A percentile compares a stretch with the other conserved stretches of the same genome.
Evolutionary conservation across 2,888 invertebrate genomes (phyloP).

Genomic region (Drosophila emarginata): DNA sequence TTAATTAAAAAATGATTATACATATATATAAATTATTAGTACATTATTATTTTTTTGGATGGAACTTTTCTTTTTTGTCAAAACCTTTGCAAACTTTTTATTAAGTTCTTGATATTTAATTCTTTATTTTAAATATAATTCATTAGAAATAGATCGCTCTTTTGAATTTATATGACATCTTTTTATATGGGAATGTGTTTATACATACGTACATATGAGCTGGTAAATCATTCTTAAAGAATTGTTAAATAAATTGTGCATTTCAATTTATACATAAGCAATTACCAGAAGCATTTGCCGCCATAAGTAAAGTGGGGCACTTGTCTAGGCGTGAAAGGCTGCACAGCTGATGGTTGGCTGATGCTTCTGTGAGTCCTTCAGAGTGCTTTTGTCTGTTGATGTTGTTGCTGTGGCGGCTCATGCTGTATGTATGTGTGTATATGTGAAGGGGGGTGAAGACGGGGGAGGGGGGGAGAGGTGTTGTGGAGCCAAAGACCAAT

Average conservation of each 20-base stretch:
- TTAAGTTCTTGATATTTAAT: too few species aligned
- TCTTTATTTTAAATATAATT: too few species aligned
- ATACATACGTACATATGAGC: not conserved
- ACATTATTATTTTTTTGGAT: too few species aligned
- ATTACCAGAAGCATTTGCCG: slow-evolving; percentile 40
- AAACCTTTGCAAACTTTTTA: too few species aligned
- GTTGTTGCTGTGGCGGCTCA: slow-evolving; percentile 8
- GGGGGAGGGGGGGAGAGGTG: too few species aligned
- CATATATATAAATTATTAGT: too few species aligned
- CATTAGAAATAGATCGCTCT: too few species aligned
- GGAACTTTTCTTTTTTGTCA: too few species aligned
- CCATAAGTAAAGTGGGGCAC: slow-evolving; percentile 31
- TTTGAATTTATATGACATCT: too few species aligned
- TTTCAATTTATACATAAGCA: slow-evolving; percentile 55
- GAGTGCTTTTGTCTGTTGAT: slow-evolving; percentile 34
- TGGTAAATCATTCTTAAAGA: not conserved
- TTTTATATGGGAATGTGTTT: too few species aligned
- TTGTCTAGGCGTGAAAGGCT: slow-evolving; percentile 54
- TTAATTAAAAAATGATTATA: too few species aligned
- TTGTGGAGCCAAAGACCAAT: slow-evolving; percentile 58
- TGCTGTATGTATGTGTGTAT: slow-evolving; percentile 6
- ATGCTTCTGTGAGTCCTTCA: slow-evolving; percentile 33
- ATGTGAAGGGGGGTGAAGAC: slow-evolving; percentile 14
- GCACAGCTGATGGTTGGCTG: slow-evolving; percentile 37
- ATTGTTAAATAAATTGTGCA: slow-evolving; percentile 10